These are phyloP conservation scores for Epinotia demarniana DNA, from an alignment of 2,888 invertebrate species.

Conservation along the genomic window DNA sequence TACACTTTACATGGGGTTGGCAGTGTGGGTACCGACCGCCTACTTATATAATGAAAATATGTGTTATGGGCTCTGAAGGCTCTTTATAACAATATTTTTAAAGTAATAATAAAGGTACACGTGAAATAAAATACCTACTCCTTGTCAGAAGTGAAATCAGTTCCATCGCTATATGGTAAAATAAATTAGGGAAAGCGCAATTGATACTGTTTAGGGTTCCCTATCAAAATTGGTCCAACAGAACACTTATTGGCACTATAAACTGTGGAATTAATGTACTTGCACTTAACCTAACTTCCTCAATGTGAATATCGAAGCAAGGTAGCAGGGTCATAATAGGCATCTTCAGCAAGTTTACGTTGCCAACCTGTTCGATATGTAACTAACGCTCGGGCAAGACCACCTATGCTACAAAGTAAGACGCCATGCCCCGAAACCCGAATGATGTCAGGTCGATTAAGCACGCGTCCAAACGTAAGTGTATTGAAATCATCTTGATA, in stretches of 20 bases:
- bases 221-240: too few relatives aligned
- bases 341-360: conserved; percentile 6
- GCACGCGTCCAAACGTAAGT: background rate
- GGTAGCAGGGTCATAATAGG: conserved; percentile 1
- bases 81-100: background rate
- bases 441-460: background rate
- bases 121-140: too few relatives aligned
- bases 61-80: too few relatives aligned
- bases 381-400: background rate
- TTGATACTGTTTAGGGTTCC: background rate
- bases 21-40: background rate
- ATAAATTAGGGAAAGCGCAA: background rate
- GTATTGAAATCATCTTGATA: background rate
- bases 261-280: background rate
- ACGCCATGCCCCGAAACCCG: background rate
- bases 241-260: too few relatives aligned
- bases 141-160: too few relatives aligned
- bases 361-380: conserved; percentile 15
- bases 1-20: background rate
- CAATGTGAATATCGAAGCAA: background rate
- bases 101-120: background rate
- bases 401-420: background rate
- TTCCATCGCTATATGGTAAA: background rate
- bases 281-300: background rate
- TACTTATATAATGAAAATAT: background rate